Evolutionary conservation across 2,888 invertebrate species (phyloP).

Genomic region (Scrobipalpa costella): DNA sequence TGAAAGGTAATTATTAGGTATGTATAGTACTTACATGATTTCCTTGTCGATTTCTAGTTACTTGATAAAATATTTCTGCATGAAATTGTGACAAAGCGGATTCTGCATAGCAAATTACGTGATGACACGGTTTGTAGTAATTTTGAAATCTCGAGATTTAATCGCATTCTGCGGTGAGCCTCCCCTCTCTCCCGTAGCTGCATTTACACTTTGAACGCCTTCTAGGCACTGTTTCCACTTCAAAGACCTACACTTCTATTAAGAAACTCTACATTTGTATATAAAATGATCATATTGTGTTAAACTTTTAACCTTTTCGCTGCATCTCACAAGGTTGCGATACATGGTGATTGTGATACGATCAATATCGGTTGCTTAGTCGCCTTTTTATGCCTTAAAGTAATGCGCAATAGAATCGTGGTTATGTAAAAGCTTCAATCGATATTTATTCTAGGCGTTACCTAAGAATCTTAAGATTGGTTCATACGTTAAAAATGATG

Average conservation of each 20-base stretch:
- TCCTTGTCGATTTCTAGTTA: background rate
- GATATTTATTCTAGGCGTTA: background rate
- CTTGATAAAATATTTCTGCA: background rate
- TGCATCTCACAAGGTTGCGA: constrained; percentile 1
- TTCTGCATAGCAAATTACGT: constrained; percentile 36
- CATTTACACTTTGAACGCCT: background rate
- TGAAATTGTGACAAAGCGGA: constrained; percentile 9
- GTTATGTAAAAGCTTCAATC: background rate
- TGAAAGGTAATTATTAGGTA: too few species aligned
- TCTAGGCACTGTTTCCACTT: constrained; percentile 42
- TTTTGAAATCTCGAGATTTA: constrained; percentile 65
- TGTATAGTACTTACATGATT: too few species aligned
- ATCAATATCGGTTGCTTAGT: background rate
- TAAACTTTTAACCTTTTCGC: background rate
- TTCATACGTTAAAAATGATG: too few species aligned
- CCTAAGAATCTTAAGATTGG: too few species aligned
- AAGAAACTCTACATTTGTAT: background rate
- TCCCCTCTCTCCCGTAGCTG: constrained; percentile 44
- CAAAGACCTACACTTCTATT: background rate
- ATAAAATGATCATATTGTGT: constrained; percentile 30
- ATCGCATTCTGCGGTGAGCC: constrained; percentile 67
- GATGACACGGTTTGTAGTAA: constrained; percentile 29
- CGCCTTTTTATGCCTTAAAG: background rate
- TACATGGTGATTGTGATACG: constrained; percentile 1
- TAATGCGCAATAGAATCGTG: background rate